These are phyloP conservation scores for Dryobotodes eremita DNA, from an alignment of 2,888 invertebrate genomes.

Conservation along the genomic window DNA sequence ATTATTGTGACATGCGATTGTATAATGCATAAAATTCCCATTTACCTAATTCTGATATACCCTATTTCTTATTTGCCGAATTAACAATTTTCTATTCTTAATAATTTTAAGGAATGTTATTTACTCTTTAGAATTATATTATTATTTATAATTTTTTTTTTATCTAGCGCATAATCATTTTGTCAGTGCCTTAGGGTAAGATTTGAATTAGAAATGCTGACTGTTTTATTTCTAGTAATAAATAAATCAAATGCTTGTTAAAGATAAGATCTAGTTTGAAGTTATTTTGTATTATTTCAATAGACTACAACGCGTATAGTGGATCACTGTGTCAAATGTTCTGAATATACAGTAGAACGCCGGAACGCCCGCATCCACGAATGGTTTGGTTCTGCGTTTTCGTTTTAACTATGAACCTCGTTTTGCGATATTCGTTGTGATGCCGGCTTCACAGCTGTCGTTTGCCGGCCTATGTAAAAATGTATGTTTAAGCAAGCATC, in stretches of 20 bases:
- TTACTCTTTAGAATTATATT: slow-evolving; percentile 84
- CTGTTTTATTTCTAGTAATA: slow-evolving; percentile 79
- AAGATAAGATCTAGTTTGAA: slow-evolving; percentile 72
- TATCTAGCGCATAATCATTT: slow-evolving; percentile 86
- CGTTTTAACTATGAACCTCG: slow-evolving; percentile 2
- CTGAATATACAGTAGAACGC: slow-evolving; percentile 68
- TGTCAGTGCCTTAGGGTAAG: slow-evolving; percentile 89
- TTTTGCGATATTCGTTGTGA: slow-evolving; percentile 21
- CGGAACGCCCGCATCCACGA: slow-evolving; percentile 42
- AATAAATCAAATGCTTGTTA: slow-evolving; percentile 79
- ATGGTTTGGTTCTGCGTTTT: slow-evolving; percentile 29
- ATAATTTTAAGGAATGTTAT: slow-evolving; percentile 87
- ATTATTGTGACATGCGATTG: slow-evolving; percentile 52
- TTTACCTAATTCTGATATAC: slow-evolving; percentile 60
- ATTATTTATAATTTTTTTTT: slow-evolving; percentile 83
- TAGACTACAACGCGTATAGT: slow-evolving; percentile 70
- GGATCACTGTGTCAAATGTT: slow-evolving; percentile 86
- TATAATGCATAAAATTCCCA: slow-evolving; percentile 51
- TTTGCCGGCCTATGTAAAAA: slow-evolving; percentile 3
- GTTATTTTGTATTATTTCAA: slow-evolving; percentile 70
- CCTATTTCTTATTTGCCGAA: slow-evolving; percentile 78
- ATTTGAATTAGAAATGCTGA: slow-evolving; percentile 82
- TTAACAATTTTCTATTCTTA: slow-evolving; percentile 80
- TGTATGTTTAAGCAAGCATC: slow-evolving; percentile 6
- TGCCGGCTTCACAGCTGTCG: not conserved